Percentiles rank a stretch among this genome's conserved stretches.
phyloP scores from a whole-genome alignment of 1,140 invertebrate genomes.

The Ooceraea biroi region DNA sequence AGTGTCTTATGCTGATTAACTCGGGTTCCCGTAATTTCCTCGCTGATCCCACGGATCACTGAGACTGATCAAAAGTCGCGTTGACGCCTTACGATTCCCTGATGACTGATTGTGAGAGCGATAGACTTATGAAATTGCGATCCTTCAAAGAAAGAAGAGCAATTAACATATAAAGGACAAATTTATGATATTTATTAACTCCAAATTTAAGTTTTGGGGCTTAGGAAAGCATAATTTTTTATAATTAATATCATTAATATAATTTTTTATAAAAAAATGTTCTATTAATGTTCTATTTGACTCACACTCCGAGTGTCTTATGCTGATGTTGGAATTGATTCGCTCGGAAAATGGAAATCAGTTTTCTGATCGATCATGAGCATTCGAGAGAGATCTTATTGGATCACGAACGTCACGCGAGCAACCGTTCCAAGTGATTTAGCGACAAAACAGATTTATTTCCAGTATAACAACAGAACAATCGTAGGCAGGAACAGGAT shows the following conservation, averaged over 20 bases:
- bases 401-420: neutral
- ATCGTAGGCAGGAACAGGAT: constrained; percentile 16
- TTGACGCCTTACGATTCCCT: neutral
- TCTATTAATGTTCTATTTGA: neutral
- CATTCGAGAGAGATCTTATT: neutral
- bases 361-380: neutral
- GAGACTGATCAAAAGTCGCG: neutral
- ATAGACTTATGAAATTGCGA: neutral
- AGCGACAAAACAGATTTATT: constrained; percentile 21
- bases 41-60: neutral
- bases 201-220: neutral
- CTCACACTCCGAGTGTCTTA: neutral
- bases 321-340: neutral
- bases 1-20: too few relatives aligned
- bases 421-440: neutral
- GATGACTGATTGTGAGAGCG: neutral
- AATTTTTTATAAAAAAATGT: too few relatives aligned
- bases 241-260: too few relatives aligned
- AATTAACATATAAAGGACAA: neutral
- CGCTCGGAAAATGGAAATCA: neutral
- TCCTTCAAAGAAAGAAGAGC: neutral
- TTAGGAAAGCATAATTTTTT: too few relatives aligned
- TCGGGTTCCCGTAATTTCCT: constrained; percentile 4
- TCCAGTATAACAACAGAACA: constrained; percentile 31
- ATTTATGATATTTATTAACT: neutral